Conservation (phyloP, 30 jellyfish, hydroid and myxozoan genomes). For the Hydractinia echinata region DNA sequence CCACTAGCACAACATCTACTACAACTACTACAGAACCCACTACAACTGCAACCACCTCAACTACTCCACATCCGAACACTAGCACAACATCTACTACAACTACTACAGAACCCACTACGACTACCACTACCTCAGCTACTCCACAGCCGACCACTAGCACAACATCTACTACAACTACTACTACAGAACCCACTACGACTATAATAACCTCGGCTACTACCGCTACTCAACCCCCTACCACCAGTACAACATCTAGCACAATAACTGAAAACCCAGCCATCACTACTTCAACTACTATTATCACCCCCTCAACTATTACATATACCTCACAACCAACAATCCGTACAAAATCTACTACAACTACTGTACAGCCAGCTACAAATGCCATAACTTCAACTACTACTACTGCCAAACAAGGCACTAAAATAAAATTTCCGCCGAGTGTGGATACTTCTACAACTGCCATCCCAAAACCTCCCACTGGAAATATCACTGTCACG, state of each 20-base stretch:
- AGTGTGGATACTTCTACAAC: too few species aligned
- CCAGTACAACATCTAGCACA: neutral
- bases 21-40: neutral
- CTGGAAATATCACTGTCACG: too few species aligned
- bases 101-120: neutral
- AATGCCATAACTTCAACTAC: neutral
- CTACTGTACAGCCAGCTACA: neutral
- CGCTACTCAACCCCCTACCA: neutral
- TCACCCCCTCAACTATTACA: neutral
- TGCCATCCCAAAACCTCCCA: too few species aligned
- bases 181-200: neutral
- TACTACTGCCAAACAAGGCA: too few species aligned
- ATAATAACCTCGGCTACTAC: neutral
- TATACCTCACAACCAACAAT: neutral
- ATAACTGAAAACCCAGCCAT: neutral
- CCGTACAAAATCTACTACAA: neutral
- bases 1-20: neutral
- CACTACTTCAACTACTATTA: neutral
- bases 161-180: neutral
- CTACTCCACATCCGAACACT: neutral
- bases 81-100: neutral
- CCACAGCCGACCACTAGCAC: neutral
- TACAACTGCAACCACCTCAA: neutral
- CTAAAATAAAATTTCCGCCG: too few species aligned
- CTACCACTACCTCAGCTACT: neutral